These are phyloP conservation scores for Catonia carolina DNA, from an alignment of 2,888 invertebrate genomes.

Conservation along the genomic window DNA sequence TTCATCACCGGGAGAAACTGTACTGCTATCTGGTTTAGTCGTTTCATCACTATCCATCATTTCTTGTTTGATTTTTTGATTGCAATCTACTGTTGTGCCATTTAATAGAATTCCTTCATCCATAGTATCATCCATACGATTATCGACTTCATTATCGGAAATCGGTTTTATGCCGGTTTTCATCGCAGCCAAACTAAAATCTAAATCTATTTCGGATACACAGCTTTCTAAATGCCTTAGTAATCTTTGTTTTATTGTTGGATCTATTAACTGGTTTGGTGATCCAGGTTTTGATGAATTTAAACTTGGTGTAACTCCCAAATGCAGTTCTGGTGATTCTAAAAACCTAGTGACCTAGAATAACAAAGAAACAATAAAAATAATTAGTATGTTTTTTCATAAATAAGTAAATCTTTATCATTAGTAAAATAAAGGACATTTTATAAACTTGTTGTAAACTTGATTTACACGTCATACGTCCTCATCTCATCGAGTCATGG, in stretches of 20 bases:
- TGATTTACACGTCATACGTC: too few relatives aligned
- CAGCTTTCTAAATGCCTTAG: conserved; percentile 55
- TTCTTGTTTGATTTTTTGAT: conserved; percentile 14
- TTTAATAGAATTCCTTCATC: conserved; percentile 26
- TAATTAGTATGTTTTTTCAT: too few relatives aligned
- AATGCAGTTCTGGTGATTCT: conserved; percentile 55
- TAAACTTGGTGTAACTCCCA: conserved; percentile 43
- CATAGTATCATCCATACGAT: conserved; percentile 38
- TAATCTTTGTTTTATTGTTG: conserved; percentile 52
- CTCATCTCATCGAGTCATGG: too few relatives aligned
- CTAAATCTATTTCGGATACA: conserved; percentile 54
- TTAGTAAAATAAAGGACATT: too few relatives aligned
- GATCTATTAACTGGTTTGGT: conserved; percentile 42
- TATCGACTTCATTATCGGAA: conserved; percentile 30
- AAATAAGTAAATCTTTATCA: too few relatives aligned
- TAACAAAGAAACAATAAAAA: too few relatives aligned
- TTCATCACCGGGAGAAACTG: conserved; percentile 43
- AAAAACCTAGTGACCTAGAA: conserved; percentile 49
- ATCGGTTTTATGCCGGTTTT: conserved; percentile 28
- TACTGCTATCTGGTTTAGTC: conserved; percentile 43
- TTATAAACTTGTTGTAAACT: too few relatives aligned
- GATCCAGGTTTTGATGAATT: conserved; percentile 28
- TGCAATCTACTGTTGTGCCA: conserved; percentile 13
- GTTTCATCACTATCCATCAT: conserved; percentile 17
- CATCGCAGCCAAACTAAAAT: conserved; percentile 39